Evolutionary conservation across 2,888 invertebrate genomes (phyloP).

Genomic region (Tenthredo distinguenda): DNA sequence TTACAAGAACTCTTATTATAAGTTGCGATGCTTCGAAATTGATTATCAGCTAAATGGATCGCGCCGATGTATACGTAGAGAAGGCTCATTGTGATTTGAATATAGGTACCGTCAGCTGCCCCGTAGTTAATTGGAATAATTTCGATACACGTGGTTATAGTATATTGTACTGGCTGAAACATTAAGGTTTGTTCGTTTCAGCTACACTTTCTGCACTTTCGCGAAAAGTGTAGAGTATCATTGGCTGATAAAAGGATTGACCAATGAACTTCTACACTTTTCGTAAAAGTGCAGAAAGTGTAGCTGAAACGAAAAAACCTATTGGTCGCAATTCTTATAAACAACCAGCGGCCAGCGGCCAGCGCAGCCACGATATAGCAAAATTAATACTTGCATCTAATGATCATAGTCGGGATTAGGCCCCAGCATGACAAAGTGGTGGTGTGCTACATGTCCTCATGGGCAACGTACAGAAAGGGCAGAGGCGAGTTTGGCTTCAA

Average conservation of each 20-base stretch:
- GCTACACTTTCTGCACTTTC: no score
- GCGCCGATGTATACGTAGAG: background rate
- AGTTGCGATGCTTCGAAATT: background rate
- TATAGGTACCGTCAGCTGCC: no score
- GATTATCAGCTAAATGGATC: background rate
- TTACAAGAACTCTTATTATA: background rate
- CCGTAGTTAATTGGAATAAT: background rate
- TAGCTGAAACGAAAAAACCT: background rate
- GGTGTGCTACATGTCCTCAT: constrained; percentile 89
- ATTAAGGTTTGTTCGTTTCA: background rate
- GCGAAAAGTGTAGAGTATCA: no score
- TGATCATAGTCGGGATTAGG: constrained; percentile 78
- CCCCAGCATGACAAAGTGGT: constrained; percentile 86
- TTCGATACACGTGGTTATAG: background rate
- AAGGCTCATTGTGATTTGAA: background rate
- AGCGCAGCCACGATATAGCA: background rate
- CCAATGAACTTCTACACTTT: no score
- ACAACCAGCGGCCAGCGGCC: background rate
- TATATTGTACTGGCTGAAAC: background rate
- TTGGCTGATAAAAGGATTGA: no score
- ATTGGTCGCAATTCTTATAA: background rate
- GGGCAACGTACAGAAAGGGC: constrained; percentile 87
- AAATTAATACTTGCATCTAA: constrained; percentile 28
- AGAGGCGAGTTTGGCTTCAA: constrained; percentile 84
- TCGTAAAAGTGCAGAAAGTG: no score